Percentiles rank a stretch among this genome's conserved stretches.
Conservation (phyloP, 35 echinoderm and acorn worm genomes). For the Holothuria glaberrima region DNA sequence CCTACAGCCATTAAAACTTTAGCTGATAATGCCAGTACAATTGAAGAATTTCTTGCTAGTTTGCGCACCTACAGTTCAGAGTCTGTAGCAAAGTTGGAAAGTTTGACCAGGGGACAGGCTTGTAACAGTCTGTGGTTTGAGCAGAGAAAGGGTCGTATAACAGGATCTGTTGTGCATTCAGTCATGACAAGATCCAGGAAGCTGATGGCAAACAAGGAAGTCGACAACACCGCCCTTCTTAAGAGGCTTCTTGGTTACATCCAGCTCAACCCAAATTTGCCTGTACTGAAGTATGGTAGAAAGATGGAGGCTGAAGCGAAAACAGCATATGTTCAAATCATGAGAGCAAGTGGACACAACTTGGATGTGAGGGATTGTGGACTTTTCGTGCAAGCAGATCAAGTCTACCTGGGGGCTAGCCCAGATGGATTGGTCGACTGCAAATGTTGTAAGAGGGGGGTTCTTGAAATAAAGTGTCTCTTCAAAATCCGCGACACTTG, state of each 20-base stretch:
- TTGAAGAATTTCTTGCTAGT: slow-evolving; percentile 5
- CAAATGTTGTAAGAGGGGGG: slow-evolving; percentile 13
- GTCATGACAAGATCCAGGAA: slow-evolving; percentile 13
- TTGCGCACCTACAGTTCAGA: neutral
- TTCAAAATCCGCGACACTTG: slow-evolving; percentile 27
- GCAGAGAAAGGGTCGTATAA: slow-evolving; percentile 61
- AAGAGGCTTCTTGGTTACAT: slow-evolving; percentile 15
- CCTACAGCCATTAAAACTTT: neutral
- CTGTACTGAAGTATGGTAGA: slow-evolving; percentile 31
- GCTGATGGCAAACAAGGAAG: neutral
- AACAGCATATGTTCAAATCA: no score
- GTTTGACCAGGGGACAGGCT: slow-evolving; percentile 41
- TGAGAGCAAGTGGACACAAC: slow-evolving; percentile 18
- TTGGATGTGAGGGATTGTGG: slow-evolving; percentile 37
- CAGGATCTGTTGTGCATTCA: slow-evolving; percentile 49
- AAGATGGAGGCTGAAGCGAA: no score
- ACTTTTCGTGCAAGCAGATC: slow-evolving; percentile 6
- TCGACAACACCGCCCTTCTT: slow-evolving; percentile 10
- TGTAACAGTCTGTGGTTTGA: slow-evolving; percentile 51
- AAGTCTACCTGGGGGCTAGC: no score
- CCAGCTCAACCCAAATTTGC: slow-evolving; percentile 37
- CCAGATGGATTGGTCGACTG: no score
- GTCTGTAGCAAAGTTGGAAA: slow-evolving; percentile 33
- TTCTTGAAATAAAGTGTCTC: slow-evolving; percentile 63
- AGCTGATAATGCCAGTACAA: slow-evolving; percentile 16